Base-by-base conservation (phyloP, 1,140 invertebrate genomes). In the Ectropis grisescens region DNA sequence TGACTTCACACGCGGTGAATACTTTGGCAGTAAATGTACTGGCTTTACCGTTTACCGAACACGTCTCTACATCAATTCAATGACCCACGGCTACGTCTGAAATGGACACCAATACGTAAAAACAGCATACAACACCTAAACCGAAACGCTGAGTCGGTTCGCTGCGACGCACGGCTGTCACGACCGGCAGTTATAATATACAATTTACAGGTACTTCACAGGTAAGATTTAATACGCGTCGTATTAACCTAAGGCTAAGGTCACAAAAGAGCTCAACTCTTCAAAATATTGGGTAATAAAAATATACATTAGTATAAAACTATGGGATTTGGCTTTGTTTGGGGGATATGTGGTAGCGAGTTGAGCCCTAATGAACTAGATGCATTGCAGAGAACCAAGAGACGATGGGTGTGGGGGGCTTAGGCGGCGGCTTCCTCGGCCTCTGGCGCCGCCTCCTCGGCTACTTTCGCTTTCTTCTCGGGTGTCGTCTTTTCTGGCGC, bases 391-490 rank as follows among this genome's bases (percentile, higher is more conserved):
- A 74, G 68, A 70, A 78, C 72, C 71, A 70, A 76, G 64, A 59
- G 37, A 31, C 31, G 41, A 32, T 25, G 31, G 44, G 33, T 41
- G 44, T 16, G 44, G 25, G 9, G 24, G 27, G 28, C 52, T 88
- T 90, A 90, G 81, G 88, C 88, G 45, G 83, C 84, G 35, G 87
- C 85, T 66, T 89, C 86, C 37, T 88, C 85, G 12, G 86, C 85
- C 38, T 86, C 87, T 16, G 84, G 82, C 10, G 85, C 81, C 7
- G 58, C 68, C 42, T 88, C 86, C 11, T 89, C 88, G 1, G 86
- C 87, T 13, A 91, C 70, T 80, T 89, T 91, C 34, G 87, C 85
- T 49, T 91, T 91, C 70, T 91, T 91, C 52, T 90, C 89, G 10
- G 87, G 88, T 49, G 85, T 87, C 10, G 84, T 85, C 32, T 84